These are phyloP conservation scores for Phaonia tiefii DNA, from an alignment of 2,888 invertebrate species.

Conservation along the genomic window DNA sequence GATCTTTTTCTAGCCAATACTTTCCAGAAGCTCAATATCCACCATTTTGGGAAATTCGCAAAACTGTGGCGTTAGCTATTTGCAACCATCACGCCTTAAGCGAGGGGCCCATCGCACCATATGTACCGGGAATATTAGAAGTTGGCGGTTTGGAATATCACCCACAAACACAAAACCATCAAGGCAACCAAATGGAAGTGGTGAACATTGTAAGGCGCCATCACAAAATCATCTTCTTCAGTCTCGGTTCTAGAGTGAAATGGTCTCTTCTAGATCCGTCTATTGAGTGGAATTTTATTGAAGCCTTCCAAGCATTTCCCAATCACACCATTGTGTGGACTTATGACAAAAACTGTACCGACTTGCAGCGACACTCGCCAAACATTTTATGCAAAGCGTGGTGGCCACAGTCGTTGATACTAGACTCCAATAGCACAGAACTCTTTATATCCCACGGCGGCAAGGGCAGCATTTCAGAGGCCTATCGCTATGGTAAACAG, in stretches of 20 bases:
- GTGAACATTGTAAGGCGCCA: background rate
- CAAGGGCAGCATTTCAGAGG: slow-evolving; percentile 88
- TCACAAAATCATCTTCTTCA: slow-evolving; percentile 67
- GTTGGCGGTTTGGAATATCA: slow-evolving; percentile 74
- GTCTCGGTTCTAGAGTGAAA: slow-evolving; percentile 71
- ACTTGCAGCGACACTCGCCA: background rate
- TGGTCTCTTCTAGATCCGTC: slow-evolving; percentile 64
- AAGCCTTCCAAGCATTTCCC: slow-evolving; percentile 63
- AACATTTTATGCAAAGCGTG: slow-evolving; percentile 79
- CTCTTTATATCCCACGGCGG: slow-evolving; percentile 81
- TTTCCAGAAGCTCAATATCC: slow-evolving; percentile 73
- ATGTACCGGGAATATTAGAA: slow-evolving; percentile 74
- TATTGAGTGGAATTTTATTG: slow-evolving; percentile 58
- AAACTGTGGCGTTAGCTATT: slow-evolving; percentile 73
- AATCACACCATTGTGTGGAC: slow-evolving; percentile 72
- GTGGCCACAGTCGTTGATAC: slow-evolving; percentile 85
- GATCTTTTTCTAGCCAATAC: slow-evolving; percentile 67
- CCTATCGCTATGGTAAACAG: slow-evolving; percentile 88
- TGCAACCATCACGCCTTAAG: slow-evolving; percentile 75
- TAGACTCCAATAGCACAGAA: slow-evolving; percentile 86
- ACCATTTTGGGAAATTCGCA: slow-evolving; percentile 69
- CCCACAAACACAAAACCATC: background rate
- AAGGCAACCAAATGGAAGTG: background rate
- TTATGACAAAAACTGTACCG: slow-evolving; percentile 69
- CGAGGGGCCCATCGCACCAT: slow-evolving; percentile 74